Conservation (phyloP, 2,113 vertebrate species). For the Trematocara nigrifrons region DNA sequence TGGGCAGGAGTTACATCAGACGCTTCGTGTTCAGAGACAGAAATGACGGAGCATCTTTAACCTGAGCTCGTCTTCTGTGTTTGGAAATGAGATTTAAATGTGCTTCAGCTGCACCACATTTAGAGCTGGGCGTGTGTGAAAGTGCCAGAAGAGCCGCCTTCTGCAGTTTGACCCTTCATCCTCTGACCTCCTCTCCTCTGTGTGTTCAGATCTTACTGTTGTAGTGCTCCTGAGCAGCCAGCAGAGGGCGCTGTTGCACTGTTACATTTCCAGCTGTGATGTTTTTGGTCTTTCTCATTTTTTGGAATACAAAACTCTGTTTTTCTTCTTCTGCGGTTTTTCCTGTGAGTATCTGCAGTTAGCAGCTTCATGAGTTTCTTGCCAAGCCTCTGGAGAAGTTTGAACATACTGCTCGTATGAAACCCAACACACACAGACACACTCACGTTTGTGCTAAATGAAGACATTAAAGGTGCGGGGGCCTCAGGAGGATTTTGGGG, state of each 20-base stretch:
- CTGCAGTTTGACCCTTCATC: not conserved
- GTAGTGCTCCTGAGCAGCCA: not conserved
- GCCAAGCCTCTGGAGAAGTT: not conserved
- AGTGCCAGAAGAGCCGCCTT: not conserved
- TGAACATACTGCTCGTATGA: not conserved
- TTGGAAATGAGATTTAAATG: not conserved
- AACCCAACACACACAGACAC: not conserved
- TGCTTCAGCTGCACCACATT: not conserved
- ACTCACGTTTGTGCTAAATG: slow-evolving; percentile 15
- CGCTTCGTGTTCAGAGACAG: not conserved
- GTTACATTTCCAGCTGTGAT: not conserved
- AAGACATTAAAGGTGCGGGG: slow-evolving; percentile 50
- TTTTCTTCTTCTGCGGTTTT: not conserved
- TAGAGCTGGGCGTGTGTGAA: not conserved
- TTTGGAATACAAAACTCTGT: not conserved
- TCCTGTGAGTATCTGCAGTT: not conserved
- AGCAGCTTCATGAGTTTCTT: not conserved
- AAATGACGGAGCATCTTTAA: not conserved
- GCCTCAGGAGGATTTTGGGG: slow-evolving; percentile 44
- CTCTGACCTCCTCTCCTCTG: not conserved
- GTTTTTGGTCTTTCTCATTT: not conserved
- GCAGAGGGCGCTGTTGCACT: slow-evolving; percentile 54
- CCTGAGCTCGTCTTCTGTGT: not conserved
- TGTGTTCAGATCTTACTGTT: not conserved
- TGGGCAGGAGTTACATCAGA: not conserved